phyloP scores from a whole-genome alignment of 1,140 invertebrate genomes.

The Diachasmimorpha longicaudata region DNA sequence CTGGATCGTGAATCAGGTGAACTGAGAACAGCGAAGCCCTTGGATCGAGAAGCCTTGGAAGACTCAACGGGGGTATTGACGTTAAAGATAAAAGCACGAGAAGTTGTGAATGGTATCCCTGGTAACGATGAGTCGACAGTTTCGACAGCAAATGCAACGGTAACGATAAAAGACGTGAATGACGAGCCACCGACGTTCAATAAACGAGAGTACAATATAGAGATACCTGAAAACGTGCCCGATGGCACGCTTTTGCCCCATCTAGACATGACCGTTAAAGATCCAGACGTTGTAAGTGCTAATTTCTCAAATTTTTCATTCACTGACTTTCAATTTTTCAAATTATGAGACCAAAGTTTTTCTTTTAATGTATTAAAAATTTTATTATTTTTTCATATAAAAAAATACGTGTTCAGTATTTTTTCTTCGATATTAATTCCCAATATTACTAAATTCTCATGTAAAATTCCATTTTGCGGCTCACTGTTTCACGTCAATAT shows the following conservation, averaged over 20 bases:
- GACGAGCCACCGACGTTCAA: slow-evolving; percentile 89
- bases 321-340: too few species aligned
- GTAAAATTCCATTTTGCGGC: too few species aligned
- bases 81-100: slow-evolving; percentile 76
- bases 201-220: slow-evolving; percentile 78
- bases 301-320: too few species aligned
- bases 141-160: slow-evolving; percentile 73
- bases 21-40: slow-evolving; percentile 79
- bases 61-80: slow-evolving; percentile 81
- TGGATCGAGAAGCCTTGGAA: slow-evolving; percentile 82
- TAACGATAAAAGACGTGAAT: slow-evolving; percentile 91
- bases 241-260: slow-evolving; percentile 81
- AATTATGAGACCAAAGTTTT: too few species aligned
- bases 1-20: slow-evolving; percentile 80
- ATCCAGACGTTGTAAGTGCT: slow-evolving; percentile 86
- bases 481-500: too few species aligned
- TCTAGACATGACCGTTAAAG: slow-evolving; percentile 84
- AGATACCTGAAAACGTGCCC: slow-evolving; percentile 82
- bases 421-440: too few species aligned
- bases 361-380: too few species aligned
- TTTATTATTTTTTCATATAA: too few species aligned
- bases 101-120: slow-evolving; percentile 75
- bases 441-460: too few species aligned
- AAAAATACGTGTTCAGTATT: too few species aligned
- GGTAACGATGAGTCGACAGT: slow-evolving; percentile 72